Base-by-base conservation (phyloP, 2,113 vertebrate genomes). In the Pterophyllum scalare region DNA sequence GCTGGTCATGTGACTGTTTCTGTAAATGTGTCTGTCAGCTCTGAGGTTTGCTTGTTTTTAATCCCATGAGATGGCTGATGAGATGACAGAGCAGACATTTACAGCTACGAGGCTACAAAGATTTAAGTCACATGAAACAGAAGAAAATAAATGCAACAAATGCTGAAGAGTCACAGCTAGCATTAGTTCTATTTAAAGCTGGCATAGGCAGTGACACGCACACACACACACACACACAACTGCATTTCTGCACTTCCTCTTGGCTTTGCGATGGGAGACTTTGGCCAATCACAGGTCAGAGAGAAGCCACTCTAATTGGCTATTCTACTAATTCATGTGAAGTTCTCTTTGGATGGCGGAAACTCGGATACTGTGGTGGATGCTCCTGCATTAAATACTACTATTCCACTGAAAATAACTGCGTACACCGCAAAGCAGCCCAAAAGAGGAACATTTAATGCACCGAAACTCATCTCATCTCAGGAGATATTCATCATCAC, bases 1-100 rank as follows among this genome's bases (percentile, higher is more conserved):
- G 77, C 84, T 49, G 59, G 76, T 84, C 85, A 80, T 74, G 59
- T 80, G 79, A 83, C 90, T 93, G 84, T 86, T 92, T 92, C 83
- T 86, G 88, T 85, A 59, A 33, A 33, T 78, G 88, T 49, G 56
- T 86, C 84, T 59, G 81, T 85, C 56, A 84, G 59, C 86, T 28
- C 24, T 81, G 77, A 87, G 59, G n/a, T 60, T 35, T 57, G n/a
- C 1, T 52, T 58, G 10, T 43, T 80, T 15, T 33, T 33, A 22
- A 57, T 24, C 26, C 28, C 57, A 22, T 26, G 13, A 20, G 43
- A 77, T 28, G 20, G 56, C 46, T 20, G 67, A 52, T 74, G 35
- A 77, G 67, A 46, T 56, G 31, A 59, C 31, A 57, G 46, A 56
- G 52, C 56, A 59, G 35, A 40, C 40, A 59, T 15, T 52, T 15